Conservation (phyloP, 2,888 invertebrate genomes). For the Xanthia togata region DNA sequence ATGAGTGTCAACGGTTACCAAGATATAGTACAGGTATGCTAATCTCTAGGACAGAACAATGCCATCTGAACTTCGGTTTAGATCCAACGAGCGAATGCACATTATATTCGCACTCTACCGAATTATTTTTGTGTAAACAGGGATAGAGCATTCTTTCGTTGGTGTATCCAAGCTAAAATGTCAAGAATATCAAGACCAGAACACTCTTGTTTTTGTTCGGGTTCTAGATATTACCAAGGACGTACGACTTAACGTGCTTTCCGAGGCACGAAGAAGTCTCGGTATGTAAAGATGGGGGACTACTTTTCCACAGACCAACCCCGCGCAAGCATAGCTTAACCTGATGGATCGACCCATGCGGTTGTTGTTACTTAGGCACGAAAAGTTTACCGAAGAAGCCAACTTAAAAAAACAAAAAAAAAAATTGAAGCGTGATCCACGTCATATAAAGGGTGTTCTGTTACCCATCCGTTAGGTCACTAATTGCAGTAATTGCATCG, state of each 20-base stretch:
- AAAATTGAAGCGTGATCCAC: neutral
- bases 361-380: too few species aligned
- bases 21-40: slow-evolving; percentile 91
- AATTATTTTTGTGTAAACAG: neutral
- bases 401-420: too few species aligned
- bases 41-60: neutral
- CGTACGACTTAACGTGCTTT: too few species aligned
- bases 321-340: too few species aligned
- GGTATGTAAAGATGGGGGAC: too few species aligned
- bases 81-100: neutral
- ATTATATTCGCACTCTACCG: neutral
- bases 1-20: slow-evolving; percentile 95
- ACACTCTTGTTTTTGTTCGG: neutral
- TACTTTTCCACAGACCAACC: too few species aligned
- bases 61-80: neutral
- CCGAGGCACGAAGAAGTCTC: too few species aligned
- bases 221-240: too few species aligned
- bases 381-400: neutral
- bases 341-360: too few species aligned
- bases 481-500: slow-evolving; percentile 27
- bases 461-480: neutral
- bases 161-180: neutral
- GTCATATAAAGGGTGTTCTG: neutral
- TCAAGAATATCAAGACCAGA: neutral
- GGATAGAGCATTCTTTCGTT: neutral